Conservation (phyloP, 1,140 invertebrate genomes). For the Meloidogyne hapla region DNA sequence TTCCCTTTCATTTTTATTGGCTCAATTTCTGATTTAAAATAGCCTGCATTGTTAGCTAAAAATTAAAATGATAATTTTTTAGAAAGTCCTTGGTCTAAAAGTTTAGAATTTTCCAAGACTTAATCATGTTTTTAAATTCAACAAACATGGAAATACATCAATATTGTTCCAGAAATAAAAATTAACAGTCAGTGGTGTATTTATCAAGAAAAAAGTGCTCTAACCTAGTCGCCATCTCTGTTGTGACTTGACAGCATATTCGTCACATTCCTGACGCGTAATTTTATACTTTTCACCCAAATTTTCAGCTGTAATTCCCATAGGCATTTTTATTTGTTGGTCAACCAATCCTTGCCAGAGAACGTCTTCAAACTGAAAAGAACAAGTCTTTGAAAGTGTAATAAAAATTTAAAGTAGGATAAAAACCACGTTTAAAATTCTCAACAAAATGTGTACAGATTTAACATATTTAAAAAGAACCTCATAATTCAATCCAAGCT, state of each 20-base stretch:
- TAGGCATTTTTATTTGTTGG: slow-evolving; percentile 82
- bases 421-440: too few relatives aligned
- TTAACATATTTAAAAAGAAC: too few relatives aligned
- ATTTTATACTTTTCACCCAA: slow-evolving; percentile 85
- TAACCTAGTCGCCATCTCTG: slow-evolving; percentile 66
- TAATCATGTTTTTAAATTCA: too few relatives aligned
- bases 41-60: slow-evolving; percentile 79
- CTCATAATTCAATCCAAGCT: slow-evolving; percentile 75
- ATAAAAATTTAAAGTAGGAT: too few relatives aligned
- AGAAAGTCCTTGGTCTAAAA: too few relatives aligned
- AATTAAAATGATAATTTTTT: slow-evolving; percentile 50
- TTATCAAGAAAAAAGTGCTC: too few relatives aligned
- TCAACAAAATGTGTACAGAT: too few relatives aligned
- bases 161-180: too few relatives aligned
- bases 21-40: slow-evolving; percentile 85
- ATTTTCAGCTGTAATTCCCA: slow-evolving; percentile 97
- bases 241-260: slow-evolving; percentile 80
- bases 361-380: slow-evolving; percentile 78
- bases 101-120: too few relatives aligned
- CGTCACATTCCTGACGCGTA: slow-evolving; percentile 80
- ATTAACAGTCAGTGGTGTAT: too few relatives aligned
- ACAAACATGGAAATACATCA: too few relatives aligned
- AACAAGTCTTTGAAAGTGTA: too few relatives aligned
- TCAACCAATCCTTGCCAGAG: slow-evolving; percentile 90
- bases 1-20: slow-evolving; percentile 82